Conservation (phyloP, 1,140 invertebrate species). For the Vanessa tameamea region DNA sequence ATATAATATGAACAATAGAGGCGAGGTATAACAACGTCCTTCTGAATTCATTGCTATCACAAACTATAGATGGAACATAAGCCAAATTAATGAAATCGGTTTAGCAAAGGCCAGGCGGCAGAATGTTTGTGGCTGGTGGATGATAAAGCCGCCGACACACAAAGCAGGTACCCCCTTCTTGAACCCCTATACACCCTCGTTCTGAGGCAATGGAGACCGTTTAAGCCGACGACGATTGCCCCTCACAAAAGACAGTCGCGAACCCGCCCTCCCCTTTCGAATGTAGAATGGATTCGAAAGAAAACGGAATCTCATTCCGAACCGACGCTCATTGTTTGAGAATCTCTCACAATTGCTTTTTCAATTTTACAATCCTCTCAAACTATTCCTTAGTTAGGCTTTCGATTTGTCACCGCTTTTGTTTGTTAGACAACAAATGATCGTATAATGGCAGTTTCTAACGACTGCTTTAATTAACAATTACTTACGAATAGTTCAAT, state of each 20-base stretch:
- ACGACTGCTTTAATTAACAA: constrained; percentile 14
- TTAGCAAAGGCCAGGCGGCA: constrained; percentile 43
- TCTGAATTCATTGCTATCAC: not conserved
- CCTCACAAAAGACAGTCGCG: constrained; percentile 57
- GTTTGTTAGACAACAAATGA: constrained; percentile 24
- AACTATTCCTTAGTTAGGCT: constrained; percentile 41
- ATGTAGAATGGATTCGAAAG: constrained; percentile 57
- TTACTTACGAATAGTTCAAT: not conserved
- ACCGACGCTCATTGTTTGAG: constrained; percentile 60
- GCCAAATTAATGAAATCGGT: constrained; percentile 59
- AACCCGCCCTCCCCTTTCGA: constrained; percentile 45
- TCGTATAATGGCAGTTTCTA: constrained; percentile 18
- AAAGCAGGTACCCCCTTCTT: constrained; percentile 52
- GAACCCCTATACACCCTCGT: constrained; percentile 32
- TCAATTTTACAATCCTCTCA: constrained; percentile 56
- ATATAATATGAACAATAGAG: too few relatives aligned
- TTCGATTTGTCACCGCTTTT: constrained; percentile 41
- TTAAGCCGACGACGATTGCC: constrained; percentile 64
- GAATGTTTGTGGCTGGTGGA: constrained; percentile 51
- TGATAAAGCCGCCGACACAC: constrained; percentile 57
- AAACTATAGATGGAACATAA: constrained; percentile 22
- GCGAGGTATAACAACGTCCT: too few relatives aligned
- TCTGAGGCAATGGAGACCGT: constrained; percentile 47
- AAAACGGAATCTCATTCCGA: constrained; percentile 65
- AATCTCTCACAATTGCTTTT: constrained; percentile 66